Percentiles rank a stretch among this genome's conserved stretches.
Evolutionary conservation across 2,797 vertebrate species (phyloP).

Genomic region (Anableps anableps): DNA sequence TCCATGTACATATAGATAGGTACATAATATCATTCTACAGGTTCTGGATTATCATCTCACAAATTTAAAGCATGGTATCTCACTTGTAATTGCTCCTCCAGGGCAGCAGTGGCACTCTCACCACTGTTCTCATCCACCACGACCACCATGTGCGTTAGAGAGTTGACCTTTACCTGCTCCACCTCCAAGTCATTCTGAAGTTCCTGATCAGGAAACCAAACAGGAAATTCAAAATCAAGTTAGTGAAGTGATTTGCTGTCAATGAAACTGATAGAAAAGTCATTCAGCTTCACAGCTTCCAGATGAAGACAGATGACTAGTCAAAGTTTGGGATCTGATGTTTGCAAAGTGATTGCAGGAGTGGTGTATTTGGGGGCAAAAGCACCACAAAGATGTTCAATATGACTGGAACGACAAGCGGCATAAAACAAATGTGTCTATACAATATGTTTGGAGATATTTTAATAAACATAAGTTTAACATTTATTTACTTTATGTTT

Average conservation of each 20-base stretch:
- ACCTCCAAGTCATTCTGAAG: conserved; percentile 93
- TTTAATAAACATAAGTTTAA: neutral
- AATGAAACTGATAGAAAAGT: neutral
- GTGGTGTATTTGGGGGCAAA: conserved; percentile 7
- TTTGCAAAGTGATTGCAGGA: conserved; percentile 9
- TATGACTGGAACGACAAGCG: neutral
- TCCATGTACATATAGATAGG: neutral
- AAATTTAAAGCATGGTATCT: conserved; percentile 7
- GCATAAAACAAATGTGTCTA: neutral
- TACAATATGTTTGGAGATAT: neutral
- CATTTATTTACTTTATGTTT: conserved; percentile 89
- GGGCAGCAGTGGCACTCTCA: conserved; percentile 89
- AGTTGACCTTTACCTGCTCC: conserved; percentile 98
- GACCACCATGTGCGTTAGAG: conserved; percentile 98
- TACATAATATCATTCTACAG: neutral
- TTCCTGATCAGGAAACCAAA: conserved; percentile 74
- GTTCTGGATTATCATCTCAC: neutral
- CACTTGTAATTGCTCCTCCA: conserved; percentile 96
- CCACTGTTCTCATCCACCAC: conserved; percentile 96
- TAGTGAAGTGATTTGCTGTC: conserved; percentile 25
- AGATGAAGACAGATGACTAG: conserved; percentile 11
- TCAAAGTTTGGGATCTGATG: neutral
- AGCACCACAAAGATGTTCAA: neutral
- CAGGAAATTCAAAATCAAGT: conserved; percentile 8
- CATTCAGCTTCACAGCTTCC: neutral